Evolutionary conservation across 2,113 vertebrate species (phyloP).

Genomic region (Macquaria australasica): DNA sequence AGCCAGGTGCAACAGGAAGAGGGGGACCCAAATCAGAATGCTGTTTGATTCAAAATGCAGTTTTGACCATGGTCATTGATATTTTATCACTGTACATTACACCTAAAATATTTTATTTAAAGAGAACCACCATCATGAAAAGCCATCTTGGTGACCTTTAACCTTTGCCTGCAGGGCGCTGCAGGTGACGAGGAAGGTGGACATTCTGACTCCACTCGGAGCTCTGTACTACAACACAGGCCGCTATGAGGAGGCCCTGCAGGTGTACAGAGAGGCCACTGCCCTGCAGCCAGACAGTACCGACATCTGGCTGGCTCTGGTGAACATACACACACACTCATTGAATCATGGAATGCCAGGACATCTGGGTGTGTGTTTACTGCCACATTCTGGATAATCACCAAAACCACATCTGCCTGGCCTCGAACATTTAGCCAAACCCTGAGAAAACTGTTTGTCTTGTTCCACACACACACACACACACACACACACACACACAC

Average conservation of each 20-base stretch:
- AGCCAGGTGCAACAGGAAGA: not conserved
- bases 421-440: not conserved
- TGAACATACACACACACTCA: slow-evolving; percentile 72
- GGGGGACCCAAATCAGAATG: too few species aligned
- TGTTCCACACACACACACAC: not conserved
- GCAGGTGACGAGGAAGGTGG: slow-evolving; percentile 89
- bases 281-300: slow-evolving; percentile 88
- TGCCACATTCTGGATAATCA: slow-evolving; percentile 10
- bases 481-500: not conserved
- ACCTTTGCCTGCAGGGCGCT: slow-evolving; percentile 83
- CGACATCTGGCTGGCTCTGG: slow-evolving; percentile 93
- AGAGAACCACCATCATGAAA: not conserved
- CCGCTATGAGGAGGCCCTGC: slow-evolving; percentile 90
- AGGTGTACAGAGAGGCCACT: slow-evolving; percentile 90
- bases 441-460: not conserved
- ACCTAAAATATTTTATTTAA: not conserved
- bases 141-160: slow-evolving; percentile 15
- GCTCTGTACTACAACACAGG: slow-evolving; percentile 98
- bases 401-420: slow-evolving; percentile 11
- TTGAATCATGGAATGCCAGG: not conserved
- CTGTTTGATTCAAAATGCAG: not conserved
- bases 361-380: not conserved
- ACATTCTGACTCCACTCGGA: slow-evolving; percentile 92
- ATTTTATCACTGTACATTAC: not conserved
- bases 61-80: not conserved